Evolutionary conservation across 2,113 vertebrate species (phyloP), one percentile per base, ranked within the genome.

Genomic region (Xiphophorus hellerii): DNA sequence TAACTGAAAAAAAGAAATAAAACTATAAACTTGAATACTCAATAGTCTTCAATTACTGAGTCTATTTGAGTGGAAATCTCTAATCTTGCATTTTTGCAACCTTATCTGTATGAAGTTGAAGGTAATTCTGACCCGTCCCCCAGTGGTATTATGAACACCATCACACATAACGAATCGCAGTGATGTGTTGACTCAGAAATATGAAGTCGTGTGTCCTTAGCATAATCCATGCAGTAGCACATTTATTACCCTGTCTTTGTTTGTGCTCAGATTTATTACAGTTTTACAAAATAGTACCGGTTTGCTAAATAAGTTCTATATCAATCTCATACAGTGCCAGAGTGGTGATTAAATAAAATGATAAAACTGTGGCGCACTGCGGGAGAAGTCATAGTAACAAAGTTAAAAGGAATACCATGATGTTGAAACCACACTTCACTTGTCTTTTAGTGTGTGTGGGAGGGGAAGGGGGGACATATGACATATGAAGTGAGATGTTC

Each of bases 401-500:
- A n/a, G 9, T n/a, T 7, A n/a, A 58, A n/a, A 58, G 20, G 51
- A 25, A 54, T 9, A 54, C 22, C 3, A 10, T n/a, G 29, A 20
- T 63, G 12, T 31, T 63, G 15, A 63, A 33, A 31, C 62, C 17
- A 63, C 3, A 22, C 8, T 20, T 31, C 6, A 20, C 8, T 20
- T 84, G 10, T 20, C 1, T 30, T 54, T 5, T 25, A 54, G 42
- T 1, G 39, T 2, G 10, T 12, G 35, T 11, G 31, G 6, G 6
- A 7, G 31, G 10, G 35, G 0, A 2, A 0, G 35, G 2, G 35
- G 35, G 35, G 35, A 37, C 35, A 37, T 37, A 37, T 37, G 37
- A 44, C 6, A 20, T 17, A 68, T 17, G 39, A 30, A 22, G 27
- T 76, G 76, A 80, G 69, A 74, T 13, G 39, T 71, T 66, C 37